These are phyloP conservation scores for Cygnus buccinator DNA, from an alignment of 2,113 vertebrate species.

Conservation along the genomic window DNA sequence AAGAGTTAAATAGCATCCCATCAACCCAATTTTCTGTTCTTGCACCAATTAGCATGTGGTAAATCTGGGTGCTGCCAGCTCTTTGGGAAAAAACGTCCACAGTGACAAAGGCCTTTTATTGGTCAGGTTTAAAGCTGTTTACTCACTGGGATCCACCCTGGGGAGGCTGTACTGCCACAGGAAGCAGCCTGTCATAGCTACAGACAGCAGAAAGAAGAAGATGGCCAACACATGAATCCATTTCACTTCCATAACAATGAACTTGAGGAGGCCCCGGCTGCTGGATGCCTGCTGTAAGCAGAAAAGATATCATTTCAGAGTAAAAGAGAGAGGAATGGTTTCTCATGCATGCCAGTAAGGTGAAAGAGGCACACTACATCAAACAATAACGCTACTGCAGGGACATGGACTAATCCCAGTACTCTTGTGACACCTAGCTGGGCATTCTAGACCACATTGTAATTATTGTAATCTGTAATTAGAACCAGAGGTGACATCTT, in stretches of 20 bases:
- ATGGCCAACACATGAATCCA: constrained; percentile 78
- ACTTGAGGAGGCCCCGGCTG: constrained; percentile 59
- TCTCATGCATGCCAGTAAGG: neutral
- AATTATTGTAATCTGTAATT: neutral
- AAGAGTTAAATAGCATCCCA: neutral
- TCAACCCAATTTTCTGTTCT: neutral
- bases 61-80: neutral
- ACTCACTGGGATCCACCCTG: constrained; percentile 77
- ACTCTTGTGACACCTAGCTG: neutral
- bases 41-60: neutral
- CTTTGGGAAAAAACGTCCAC: neutral
- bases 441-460: neutral
- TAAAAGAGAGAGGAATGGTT: neutral
- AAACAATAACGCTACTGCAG: neutral
- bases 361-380: neutral
- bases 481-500: neutral
- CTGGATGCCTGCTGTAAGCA: constrained; percentile 27
- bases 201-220: constrained; percentile 83
- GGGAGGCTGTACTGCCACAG: constrained; percentile 87
- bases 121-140: neutral
- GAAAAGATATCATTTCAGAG: neutral
- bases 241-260: constrained; percentile 77
- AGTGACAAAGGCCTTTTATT: fast-evolving
- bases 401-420: neutral
- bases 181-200: constrained; percentile 87